These are phyloP conservation scores for Cololabis saira DNA, from an alignment of 2,113 vertebrate species.

Conservation along the genomic window DNA sequence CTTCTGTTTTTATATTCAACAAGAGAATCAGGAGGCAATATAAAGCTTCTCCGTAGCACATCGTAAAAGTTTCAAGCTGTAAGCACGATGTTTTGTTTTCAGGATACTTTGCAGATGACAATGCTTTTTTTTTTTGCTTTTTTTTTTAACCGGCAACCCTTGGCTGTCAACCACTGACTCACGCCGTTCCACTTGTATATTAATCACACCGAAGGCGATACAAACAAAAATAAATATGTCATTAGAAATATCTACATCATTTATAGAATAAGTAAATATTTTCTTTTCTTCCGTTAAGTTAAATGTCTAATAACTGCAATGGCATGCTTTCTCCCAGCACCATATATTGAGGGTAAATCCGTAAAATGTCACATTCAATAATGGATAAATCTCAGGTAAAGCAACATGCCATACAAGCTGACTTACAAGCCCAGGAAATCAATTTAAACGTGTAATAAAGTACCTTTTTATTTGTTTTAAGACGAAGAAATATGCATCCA, in stretches of 20 bases:
- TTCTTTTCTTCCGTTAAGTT: neutral
- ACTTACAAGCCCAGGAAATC: constrained; percentile 4
- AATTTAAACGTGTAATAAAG: too few species aligned
- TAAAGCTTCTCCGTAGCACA: constrained; percentile 24
- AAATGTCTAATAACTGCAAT: constrained; percentile 20
- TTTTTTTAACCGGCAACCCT: neutral
- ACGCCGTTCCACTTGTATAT: constrained; percentile 23
- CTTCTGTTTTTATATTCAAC: constrained; percentile 5
- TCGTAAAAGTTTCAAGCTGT: constrained; percentile 22
- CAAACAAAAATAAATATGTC: constrained; percentile 25
- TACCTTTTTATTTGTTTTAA: too few species aligned
- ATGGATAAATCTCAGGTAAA: constrained; percentile 42
- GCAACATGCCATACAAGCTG: constrained; percentile 37
- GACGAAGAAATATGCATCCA: too few species aligned
- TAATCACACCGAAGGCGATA: constrained; percentile 18
- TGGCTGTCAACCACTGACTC: constrained; percentile 5
- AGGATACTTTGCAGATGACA: neutral
- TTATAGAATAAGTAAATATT: constrained; percentile 33
- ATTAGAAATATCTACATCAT: constrained; percentile 56
- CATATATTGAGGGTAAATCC: constrained; percentile 20
- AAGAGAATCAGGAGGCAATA: neutral
- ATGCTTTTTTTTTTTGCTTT: neutral
- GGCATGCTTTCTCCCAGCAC: constrained; percentile 55
- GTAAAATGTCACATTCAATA: constrained; percentile 62
- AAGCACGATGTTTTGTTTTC: constrained; percentile 11